Evolutionary conservation across 2,797 vertebrate species (phyloP).

Genomic region (Chloroceryle inda): DNA sequence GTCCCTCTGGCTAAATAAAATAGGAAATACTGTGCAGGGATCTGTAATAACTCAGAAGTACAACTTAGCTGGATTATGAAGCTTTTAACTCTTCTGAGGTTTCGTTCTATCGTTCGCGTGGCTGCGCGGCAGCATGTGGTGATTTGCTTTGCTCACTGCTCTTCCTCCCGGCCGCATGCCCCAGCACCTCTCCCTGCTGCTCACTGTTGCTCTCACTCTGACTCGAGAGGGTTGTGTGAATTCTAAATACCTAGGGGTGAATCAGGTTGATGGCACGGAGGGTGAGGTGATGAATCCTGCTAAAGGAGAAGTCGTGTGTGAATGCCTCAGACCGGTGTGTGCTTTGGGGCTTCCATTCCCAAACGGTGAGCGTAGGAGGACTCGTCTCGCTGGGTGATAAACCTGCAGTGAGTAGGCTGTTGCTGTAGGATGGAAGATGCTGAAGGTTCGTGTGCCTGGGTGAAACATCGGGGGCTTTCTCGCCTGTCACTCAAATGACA

Average conservation of each 20-base stretch:
- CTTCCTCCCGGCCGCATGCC: background rate
- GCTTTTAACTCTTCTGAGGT: background rate
- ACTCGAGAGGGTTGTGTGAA: background rate
- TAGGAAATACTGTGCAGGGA: slow-evolving; percentile 13
- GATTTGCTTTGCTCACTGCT: background rate
- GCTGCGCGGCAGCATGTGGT: background rate
- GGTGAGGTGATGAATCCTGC: rapidly evolving
- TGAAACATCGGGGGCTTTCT: background rate
- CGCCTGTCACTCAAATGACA: rapidly evolving
- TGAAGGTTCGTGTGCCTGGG: background rate
- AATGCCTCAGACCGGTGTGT: background rate
- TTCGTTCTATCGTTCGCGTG: background rate
- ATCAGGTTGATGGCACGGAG: background rate
- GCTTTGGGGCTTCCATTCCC: background rate
- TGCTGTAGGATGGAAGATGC: background rate
- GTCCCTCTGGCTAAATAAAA: background rate
- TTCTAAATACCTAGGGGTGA: background rate
- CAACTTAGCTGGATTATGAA: background rate
- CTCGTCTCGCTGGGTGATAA: background rate
- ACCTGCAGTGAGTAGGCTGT: background rate
- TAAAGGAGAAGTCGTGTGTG: background rate
- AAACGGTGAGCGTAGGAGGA: background rate
- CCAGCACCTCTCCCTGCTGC: slow-evolving; percentile 13
- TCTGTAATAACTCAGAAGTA: slow-evolving; percentile 20
- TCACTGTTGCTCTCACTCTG: background rate